A percentile compares a stretch with the other conserved stretches of the same genome.
These are phyloP conservation scores for Protosalanx chinensis DNA, from an alignment of 2,797 vertebrate species.

Conservation along the genomic window DNA sequence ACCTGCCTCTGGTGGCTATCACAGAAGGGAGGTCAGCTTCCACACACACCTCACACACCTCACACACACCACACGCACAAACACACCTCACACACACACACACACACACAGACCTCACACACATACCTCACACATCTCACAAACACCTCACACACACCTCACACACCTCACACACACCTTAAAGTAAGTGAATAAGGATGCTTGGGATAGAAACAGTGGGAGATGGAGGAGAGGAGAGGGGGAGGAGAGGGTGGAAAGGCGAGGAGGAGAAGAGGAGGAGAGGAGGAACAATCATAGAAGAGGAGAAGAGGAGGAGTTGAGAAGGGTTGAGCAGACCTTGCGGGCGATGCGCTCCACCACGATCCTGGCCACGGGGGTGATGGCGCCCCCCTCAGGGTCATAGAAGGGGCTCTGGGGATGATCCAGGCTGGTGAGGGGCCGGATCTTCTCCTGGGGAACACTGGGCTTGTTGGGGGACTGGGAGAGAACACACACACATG, in stretches of 20 bases:
- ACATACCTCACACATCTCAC: background rate
- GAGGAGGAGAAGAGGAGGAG: background rate
- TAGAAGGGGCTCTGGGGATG: constrained; percentile 97
- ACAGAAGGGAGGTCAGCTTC: constrained; percentile 9
- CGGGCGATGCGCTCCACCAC: constrained; percentile 95
- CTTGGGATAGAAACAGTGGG: no score
- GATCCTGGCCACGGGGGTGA: constrained; percentile 89
- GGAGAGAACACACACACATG: constrained; percentile 18
- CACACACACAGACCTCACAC: background rate
- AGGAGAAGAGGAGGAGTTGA: background rate
- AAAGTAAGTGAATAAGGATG: no score
- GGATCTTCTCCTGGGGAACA: constrained; percentile 89
- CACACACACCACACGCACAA: background rate
- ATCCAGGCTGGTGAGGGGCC: constrained; percentile 95
- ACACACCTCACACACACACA: background rate
- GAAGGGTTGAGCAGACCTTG: constrained; percentile 79
- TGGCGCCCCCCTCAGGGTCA: constrained; percentile 94
- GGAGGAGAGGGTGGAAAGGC: no score
- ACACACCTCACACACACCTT: background rate
- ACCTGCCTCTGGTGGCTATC: constrained; percentile 19
- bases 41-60: background rate
- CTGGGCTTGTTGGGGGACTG: constrained; percentile 92
- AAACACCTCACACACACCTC: background rate
- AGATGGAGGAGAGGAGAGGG: no score
- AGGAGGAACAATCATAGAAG: no score